phyloP scores from a whole-genome alignment of 1,140 invertebrate species.

The Anthonomus grandis region DNA sequence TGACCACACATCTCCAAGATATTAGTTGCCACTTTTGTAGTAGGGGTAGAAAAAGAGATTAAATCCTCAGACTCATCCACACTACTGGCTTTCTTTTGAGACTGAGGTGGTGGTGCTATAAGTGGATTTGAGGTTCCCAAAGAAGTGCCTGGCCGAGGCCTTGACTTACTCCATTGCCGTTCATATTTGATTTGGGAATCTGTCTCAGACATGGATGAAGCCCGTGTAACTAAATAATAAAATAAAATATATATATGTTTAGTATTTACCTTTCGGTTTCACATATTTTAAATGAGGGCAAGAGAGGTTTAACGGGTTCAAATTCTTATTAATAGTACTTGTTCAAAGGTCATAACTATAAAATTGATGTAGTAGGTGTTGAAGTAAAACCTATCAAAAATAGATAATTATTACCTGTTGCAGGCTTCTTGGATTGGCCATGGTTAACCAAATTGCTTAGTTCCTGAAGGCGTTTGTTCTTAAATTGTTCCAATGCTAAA shows the following conservation, averaged over 20 bases:
- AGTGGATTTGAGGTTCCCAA: conserved; percentile 40
- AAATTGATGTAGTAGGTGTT: no score
- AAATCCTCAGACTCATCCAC: conserved; percentile 60
- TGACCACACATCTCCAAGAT: conserved; percentile 40
- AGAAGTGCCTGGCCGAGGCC: conserved; percentile 39
- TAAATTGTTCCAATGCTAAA: conserved; percentile 76
- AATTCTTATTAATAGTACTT: no score
- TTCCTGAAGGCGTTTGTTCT: conserved; percentile 58
- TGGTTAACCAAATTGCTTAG: conserved; percentile 30
- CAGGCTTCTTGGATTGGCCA: conserved; percentile 27
- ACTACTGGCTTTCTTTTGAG: conserved; percentile 53
- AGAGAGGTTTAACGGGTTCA: no score
- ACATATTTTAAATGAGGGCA: no score
- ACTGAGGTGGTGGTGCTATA: conserved; percentile 55
- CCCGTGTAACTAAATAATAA: conserved; percentile 36
- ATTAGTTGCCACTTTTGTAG: conserved; percentile 39
- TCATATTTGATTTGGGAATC: conserved; percentile 39
- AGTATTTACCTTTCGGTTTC: no score
- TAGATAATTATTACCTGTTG: conserved; percentile 41
- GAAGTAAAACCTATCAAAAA: no score
- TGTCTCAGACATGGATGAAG: conserved; percentile 45
- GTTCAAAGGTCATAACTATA: no score
- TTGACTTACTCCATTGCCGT: conserved; percentile 37
- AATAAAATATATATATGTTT: no score
- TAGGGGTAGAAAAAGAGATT: conserved; percentile 70